Conservation (phyloP, 2,113 vertebrate genomes). For the Litocranius walleri region DNA sequence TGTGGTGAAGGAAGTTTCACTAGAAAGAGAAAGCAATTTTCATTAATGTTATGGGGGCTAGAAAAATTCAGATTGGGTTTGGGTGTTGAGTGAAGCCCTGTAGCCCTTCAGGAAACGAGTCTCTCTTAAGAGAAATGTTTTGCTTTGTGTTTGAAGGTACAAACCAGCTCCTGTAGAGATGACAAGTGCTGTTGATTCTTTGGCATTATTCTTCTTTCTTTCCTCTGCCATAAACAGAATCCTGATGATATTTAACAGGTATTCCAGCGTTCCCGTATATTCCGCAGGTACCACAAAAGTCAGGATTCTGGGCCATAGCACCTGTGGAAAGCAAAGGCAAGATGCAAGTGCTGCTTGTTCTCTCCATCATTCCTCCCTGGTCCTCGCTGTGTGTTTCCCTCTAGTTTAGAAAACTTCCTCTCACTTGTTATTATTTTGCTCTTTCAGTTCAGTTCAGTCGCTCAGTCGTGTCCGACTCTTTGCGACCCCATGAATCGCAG, state of each 20-base stretch:
- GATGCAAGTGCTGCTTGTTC: background rate
- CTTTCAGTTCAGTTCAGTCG: no score
- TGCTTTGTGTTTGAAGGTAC: slow-evolving; percentile 28
- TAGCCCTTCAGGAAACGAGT: background rate
- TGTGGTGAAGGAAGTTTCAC: slow-evolving; percentile 72
- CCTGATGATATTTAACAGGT: slow-evolving; percentile 64
- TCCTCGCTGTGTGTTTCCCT: background rate
- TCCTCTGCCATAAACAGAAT: slow-evolving; percentile 68
- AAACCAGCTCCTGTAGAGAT: slow-evolving; percentile 66
- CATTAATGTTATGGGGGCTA: background rate
- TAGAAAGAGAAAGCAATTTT: slow-evolving; percentile 62
- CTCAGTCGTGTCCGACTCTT: no score
- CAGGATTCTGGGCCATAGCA: slow-evolving; percentile 68
- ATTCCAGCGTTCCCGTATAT: slow-evolving; percentile 51
- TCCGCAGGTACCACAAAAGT: slow-evolving; percentile 63
- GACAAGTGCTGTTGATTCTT: slow-evolving; percentile 64
- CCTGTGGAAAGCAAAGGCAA: slow-evolving; percentile 26
- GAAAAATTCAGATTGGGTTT: background rate
- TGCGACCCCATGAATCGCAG: no score
- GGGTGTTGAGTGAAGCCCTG: background rate
- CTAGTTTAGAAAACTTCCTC: background rate
- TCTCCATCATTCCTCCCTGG: background rate
- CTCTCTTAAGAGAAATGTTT: background rate
- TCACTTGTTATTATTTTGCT: background rate
- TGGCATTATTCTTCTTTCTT: slow-evolving; percentile 19